phyloP scores from a whole-genome alignment of 2,888 invertebrate species.

The Oscheius sp. region DNA sequence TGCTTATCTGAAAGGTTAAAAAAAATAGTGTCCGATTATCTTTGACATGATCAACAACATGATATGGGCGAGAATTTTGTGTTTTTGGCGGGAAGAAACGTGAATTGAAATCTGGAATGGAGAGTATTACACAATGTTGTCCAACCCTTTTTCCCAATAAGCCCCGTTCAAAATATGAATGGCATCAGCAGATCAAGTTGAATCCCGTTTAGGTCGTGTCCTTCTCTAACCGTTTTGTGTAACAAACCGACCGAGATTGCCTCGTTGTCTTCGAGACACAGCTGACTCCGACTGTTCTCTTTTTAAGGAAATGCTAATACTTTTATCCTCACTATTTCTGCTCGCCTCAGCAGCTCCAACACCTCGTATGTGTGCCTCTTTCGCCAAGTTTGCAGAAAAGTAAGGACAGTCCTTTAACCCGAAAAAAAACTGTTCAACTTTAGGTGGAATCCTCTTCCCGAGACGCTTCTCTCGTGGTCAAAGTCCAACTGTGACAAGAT shows the following conservation, averaged over 20 bases:
- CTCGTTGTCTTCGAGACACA: background rate
- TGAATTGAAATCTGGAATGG: too few relatives aligned
- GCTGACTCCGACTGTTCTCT: too few relatives aligned
- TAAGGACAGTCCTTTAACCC: slow-evolving; percentile 11
- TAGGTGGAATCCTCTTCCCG: slow-evolving; percentile 65
- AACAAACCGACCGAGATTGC: slow-evolving; percentile 16
- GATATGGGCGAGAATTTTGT: too few relatives aligned
- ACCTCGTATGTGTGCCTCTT: slow-evolving; percentile 55
- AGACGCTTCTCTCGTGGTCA: slow-evolving; percentile 61
- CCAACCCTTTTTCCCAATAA: too few relatives aligned
- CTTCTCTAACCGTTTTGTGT: slow-evolving; percentile 28
- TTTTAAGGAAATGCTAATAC: background rate
- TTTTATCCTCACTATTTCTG: background rate
- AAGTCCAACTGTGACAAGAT: slow-evolving; percentile 64
- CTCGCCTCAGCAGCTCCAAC: slow-evolving; percentile 39
- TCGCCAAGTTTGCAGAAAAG: slow-evolving; percentile 61
- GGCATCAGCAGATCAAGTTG: background rate
- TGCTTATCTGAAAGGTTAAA: too few relatives aligned
- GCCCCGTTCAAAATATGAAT: background rate
- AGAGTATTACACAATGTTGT: too few relatives aligned
- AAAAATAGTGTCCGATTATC: too few relatives aligned
- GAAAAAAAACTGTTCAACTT: background rate
- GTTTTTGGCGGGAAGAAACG: too few relatives aligned
- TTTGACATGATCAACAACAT: too few relatives aligned
- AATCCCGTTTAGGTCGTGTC: slow-evolving; percentile 20